These are phyloP conservation scores for Ammodytes marinus DNA, from an alignment of 2,113 vertebrate species.

Conservation along the genomic window DNA sequence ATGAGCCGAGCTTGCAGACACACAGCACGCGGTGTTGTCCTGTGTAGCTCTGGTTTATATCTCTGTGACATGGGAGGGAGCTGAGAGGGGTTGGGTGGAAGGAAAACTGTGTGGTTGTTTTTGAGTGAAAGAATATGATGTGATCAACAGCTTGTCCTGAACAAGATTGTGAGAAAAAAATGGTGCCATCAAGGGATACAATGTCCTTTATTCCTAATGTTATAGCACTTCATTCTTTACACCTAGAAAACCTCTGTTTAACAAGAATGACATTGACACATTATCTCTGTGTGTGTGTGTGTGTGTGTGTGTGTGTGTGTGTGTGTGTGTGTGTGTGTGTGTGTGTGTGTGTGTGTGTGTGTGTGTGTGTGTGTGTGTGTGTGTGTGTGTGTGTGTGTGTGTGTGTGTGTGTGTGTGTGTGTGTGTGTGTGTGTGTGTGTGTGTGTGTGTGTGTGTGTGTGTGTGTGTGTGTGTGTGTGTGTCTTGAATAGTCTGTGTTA, in stretches of 20 bases:
- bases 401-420: slow-evolving; percentile 19
- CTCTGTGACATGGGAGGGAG: slow-evolving; percentile 35
- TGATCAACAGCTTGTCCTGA: slow-evolving; percentile 14
- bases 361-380: slow-evolving; percentile 15
- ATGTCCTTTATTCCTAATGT: slow-evolving; percentile 26
- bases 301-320: slow-evolving; percentile 23
- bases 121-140: slow-evolving; percentile 6
- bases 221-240: slow-evolving; percentile 43
- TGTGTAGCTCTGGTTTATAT: slow-evolving; percentile 43
- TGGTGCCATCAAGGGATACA: slow-evolving; percentile 36
- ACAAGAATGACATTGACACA: slow-evolving; percentile 17
- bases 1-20: slow-evolving; percentile 32
- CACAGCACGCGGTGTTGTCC: slow-evolving; percentile 10
- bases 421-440: slow-evolving; percentile 22
- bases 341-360: background rate
- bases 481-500: background rate
- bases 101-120: background rate
- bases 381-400: slow-evolving; percentile 17
- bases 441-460: background rate
- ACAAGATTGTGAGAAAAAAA: slow-evolving; percentile 40
- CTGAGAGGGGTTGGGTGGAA: background rate
- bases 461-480: background rate
- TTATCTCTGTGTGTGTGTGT: slow-evolving; percentile 20
- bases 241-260: slow-evolving; percentile 14
- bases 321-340: slow-evolving; percentile 4